A percentile compares a stretch with the other conserved stretches of the same genome.
These are phyloP conservation scores for Eulithis testata DNA, from an alignment of 2,888 invertebrate genomes.

Conservation along the genomic window DNA sequence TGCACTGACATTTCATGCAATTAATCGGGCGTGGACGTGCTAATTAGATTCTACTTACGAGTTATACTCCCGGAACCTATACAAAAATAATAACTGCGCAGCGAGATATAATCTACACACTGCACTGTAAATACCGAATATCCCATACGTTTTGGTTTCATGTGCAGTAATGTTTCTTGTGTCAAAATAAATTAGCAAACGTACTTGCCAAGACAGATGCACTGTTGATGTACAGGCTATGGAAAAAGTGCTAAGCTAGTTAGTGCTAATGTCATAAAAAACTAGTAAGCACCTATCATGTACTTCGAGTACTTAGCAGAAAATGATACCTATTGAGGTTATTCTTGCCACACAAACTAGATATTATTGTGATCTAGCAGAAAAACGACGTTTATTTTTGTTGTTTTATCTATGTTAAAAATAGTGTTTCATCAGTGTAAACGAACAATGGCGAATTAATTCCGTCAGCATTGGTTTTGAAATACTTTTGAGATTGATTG, in stretches of 20 bases:
- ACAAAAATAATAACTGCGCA: conserved; percentile 23
- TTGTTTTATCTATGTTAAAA: too few relatives aligned
- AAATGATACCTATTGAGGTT: too few relatives aligned
- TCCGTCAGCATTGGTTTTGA: conserved; percentile 19
- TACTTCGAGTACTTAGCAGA: too few relatives aligned
- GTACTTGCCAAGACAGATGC: conserved; percentile 74
- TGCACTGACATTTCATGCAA: conserved; percentile 45
- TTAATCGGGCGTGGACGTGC: conserved; percentile 40
- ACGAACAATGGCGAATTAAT: conserved; percentile 12
- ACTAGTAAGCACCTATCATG: too few relatives aligned
- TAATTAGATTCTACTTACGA: conserved; percentile 38
- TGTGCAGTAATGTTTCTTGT: conserved; percentile 37
- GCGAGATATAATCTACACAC: conserved; percentile 26
- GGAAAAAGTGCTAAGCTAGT: conserved; percentile 19
- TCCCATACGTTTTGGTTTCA: conserved; percentile 28
- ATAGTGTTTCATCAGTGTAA: neutral
- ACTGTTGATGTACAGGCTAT: conserved; percentile 33
- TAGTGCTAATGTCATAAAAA: neutral
- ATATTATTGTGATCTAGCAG: too few relatives aligned
- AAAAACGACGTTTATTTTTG: too few relatives aligned
- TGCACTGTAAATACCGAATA: conserved; percentile 8
- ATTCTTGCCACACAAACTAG: too few relatives aligned
- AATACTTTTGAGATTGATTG: conserved; percentile 36
- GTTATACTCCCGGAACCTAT: conserved; percentile 40
- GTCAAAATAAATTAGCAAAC: conserved; percentile 63